A percentile compares a stretch with the other conserved stretches of the same genome.
Evolutionary conservation across 2,888 invertebrate species (phyloP).

Genomic region (Drosophila testacea): DNA sequence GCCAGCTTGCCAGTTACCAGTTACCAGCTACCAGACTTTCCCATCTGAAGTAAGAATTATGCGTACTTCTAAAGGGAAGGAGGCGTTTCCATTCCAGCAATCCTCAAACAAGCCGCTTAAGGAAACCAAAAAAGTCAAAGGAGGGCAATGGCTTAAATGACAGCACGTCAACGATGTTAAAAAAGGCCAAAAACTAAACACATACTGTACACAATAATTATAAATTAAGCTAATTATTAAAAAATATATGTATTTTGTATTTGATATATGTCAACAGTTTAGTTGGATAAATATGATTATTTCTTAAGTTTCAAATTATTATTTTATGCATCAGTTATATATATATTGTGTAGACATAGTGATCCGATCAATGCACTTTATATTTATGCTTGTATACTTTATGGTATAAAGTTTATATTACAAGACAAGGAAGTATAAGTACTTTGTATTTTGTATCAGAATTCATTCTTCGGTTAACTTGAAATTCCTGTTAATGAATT

Average conservation of each 20-base stretch:
- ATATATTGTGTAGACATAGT: no score
- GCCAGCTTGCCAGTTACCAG: slow-evolving; percentile 14
- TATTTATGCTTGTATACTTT: no score
- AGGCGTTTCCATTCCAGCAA: not conserved
- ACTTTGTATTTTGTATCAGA: no score
- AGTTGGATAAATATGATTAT: no score
- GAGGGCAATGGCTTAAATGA: slow-evolving; percentile 23
- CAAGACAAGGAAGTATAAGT: no score
- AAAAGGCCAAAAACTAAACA: no score
- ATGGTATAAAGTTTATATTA: no score
- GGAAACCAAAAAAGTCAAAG: slow-evolving; percentile 41
- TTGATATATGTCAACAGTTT: no score
- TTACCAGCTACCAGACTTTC: slow-evolving; percentile 1
- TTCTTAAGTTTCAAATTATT: no score
- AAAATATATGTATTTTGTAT: not conserved
- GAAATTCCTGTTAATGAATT: no score
- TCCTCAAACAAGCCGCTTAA: slow-evolving; percentile 16
- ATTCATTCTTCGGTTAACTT: no score
- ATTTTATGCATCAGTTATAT: not conserved
- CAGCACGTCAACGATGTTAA: slow-evolving; percentile 2
- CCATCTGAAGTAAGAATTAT: slow-evolving; percentile 55
- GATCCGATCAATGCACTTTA: no score
- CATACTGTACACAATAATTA: not conserved
- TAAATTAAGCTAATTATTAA: not conserved
- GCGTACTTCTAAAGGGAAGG: slow-evolving; percentile 25